Conservation (phyloP, 2,113 vertebrate species). For the Serinus canaria region DNA sequence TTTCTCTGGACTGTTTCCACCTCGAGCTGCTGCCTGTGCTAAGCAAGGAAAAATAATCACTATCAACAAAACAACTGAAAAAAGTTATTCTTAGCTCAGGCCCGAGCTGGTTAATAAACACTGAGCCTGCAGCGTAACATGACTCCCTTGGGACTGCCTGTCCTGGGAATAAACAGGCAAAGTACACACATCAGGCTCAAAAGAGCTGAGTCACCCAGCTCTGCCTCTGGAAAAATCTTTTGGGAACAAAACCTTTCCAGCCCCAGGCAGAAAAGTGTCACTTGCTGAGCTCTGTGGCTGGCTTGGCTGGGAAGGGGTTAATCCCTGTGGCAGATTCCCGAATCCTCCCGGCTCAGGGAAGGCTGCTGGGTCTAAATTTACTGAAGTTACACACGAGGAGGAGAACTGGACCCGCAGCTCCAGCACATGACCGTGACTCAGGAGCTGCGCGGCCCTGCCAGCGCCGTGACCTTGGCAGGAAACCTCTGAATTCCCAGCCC, state of each 20-base stretch:
- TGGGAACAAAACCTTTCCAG: neutral
- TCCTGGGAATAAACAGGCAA: slow-evolving; percentile 65
- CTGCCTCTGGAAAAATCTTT: neutral
- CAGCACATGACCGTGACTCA: slow-evolving; percentile 36
- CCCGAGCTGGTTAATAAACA: slow-evolving; percentile 38
- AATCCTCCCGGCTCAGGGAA: neutral
- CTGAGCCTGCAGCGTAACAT: slow-evolving; percentile 38
- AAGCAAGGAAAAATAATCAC: neutral
- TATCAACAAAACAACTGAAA: neutral
- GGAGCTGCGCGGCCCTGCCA: neutral
- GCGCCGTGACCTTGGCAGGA: neutral
- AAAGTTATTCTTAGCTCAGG: slow-evolving; percentile 62
- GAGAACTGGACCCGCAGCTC: neutral
- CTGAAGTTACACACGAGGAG: neutral
- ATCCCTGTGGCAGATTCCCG: neutral
- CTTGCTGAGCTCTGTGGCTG: neutral
- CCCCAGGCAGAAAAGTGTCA: neutral
- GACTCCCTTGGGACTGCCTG: slow-evolving; percentile 39
- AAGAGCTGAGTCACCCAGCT: slow-evolving; percentile 74
- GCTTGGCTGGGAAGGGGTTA: neutral
- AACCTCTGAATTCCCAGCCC: neutral
- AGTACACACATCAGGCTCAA: neutral
- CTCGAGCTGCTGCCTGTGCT: neutral
- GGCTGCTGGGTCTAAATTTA: neutral
- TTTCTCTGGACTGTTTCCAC: neutral